These are phyloP conservation scores for Drosophila kanekoi DNA, from an alignment of 2,888 invertebrate genomes.

Conservation along the genomic window DNA sequence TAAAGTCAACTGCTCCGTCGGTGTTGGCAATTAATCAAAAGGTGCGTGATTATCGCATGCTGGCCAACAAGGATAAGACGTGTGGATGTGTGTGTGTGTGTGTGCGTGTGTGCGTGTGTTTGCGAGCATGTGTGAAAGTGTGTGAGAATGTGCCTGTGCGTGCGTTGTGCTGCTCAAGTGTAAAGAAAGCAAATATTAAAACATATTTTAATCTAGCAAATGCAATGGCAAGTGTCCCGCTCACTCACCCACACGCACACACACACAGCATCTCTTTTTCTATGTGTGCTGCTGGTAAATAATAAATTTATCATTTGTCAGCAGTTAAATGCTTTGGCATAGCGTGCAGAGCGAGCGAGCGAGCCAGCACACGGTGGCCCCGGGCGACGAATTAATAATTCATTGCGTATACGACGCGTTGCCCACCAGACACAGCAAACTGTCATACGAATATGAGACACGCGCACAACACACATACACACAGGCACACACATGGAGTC, in stretches of 20 bases:
- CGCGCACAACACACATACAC: constrained; percentile 16
- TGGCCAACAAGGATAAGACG: constrained; percentile 35
- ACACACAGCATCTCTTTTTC: constrained; percentile 11
- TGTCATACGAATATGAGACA: constrained; percentile 61
- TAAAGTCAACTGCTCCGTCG: constrained; percentile 59
- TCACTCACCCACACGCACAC: neutral
- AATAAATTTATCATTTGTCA: constrained; percentile 84
- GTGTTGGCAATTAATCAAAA: constrained; percentile 82
- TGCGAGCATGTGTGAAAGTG: constrained; percentile 10
- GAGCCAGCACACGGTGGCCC: constrained; percentile 22
- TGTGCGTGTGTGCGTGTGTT: neutral
- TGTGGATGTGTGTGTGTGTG: constrained; percentile 15
- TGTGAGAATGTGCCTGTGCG: constrained; percentile 21
- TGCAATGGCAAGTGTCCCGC: constrained; percentile 47
- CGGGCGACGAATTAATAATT: constrained; percentile 81
- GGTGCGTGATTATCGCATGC: constrained; percentile 78
- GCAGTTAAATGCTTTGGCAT: constrained; percentile 79
- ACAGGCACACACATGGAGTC: constrained; percentile 36
- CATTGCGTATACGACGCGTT: constrained; percentile 78
- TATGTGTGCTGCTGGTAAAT: constrained; percentile 72
- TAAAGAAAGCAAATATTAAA: constrained; percentile 77
- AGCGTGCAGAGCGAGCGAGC: constrained; percentile 51
- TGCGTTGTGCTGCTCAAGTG: constrained; percentile 44
- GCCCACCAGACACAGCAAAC: constrained; percentile 67
- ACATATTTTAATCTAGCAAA: constrained; percentile 79